These are phyloP conservation scores for Oreochromis aureus DNA, from an alignment of 2,113 vertebrate genomes.

Conservation along the genomic window DNA sequence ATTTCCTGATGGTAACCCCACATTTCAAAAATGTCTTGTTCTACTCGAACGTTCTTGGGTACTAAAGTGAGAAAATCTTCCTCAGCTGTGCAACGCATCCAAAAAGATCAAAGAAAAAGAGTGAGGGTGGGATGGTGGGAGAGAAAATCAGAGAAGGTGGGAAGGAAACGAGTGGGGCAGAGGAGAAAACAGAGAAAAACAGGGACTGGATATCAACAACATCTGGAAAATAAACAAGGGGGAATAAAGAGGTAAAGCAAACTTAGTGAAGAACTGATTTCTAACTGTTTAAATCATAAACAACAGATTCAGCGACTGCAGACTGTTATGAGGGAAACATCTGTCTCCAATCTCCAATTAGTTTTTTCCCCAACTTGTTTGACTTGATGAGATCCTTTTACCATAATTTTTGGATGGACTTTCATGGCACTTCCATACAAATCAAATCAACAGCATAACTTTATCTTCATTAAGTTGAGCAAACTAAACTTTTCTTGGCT, in stretches of 20 bases:
- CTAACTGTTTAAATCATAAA: background rate
- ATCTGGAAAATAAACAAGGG: background rate
- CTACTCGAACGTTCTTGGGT: no score
- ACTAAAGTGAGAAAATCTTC: background rate
- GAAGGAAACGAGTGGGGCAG: background rate
- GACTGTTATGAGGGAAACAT: background rate
- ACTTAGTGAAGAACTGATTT: no score
- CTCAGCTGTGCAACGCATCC: background rate
- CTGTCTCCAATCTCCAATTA: background rate
- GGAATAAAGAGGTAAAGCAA: background rate
- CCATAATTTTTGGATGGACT: background rate
- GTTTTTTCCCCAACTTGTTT: background rate
- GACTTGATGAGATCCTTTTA: background rate
- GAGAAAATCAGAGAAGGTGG: background rate
- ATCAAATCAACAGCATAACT: background rate
- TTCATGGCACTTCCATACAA: background rate
- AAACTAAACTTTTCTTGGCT: background rate
- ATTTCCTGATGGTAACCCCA: background rate
- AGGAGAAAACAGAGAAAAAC: background rate
- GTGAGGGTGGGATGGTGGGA: background rate
- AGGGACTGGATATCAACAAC: background rate
- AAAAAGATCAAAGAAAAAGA: background rate
- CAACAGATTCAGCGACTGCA: background rate
- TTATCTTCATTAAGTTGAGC: background rate
- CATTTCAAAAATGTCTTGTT: fast-evolving